A percentile compares a stretch with the other conserved stretches of the same genome.
Evolutionary conservation across 1,140 invertebrate genomes (phyloP).

Genomic region (Sitobion miscanthi): DNA sequence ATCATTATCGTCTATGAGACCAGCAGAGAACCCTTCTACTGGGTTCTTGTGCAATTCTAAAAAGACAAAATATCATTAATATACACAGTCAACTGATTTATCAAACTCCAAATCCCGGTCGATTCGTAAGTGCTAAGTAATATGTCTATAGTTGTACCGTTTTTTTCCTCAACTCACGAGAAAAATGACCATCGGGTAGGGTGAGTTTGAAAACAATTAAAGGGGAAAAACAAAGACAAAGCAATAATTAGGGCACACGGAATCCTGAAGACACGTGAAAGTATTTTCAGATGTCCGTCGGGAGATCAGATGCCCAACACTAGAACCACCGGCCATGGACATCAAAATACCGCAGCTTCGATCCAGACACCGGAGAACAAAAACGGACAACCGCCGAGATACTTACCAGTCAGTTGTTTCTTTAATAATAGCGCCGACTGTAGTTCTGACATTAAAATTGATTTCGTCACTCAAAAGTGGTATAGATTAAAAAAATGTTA

Average conservation of each 20-base stretch:
- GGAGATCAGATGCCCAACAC: background rate
- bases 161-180: background rate
- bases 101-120: background rate
- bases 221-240: background rate
- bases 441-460: slow-evolving; percentile 87
- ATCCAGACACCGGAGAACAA: background rate
- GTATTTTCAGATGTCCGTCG: background rate
- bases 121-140: background rate
- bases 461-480: slow-evolving; percentile 11
- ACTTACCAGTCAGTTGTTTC: slow-evolving; percentile 91
- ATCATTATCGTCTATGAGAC: slow-evolving; percentile 98
- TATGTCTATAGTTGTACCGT: background rate
- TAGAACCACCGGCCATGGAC: background rate
- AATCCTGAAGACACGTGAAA: background rate
- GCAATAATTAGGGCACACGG: slow-evolving; percentile 2
- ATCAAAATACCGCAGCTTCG: background rate
- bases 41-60: slow-evolving; percentile 98
- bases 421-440: slow-evolving; percentile 92
- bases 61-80: slow-evolving; percentile 59
- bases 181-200: background rate
- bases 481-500: background rate
- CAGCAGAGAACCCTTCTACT: slow-evolving; percentile 99
- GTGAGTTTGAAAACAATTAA: background rate
- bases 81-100: background rate
- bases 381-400: background rate